Evolutionary conservation across 2,888 invertebrate genomes (phyloP).

Genomic region (Ophioninae sp.): DNA sequence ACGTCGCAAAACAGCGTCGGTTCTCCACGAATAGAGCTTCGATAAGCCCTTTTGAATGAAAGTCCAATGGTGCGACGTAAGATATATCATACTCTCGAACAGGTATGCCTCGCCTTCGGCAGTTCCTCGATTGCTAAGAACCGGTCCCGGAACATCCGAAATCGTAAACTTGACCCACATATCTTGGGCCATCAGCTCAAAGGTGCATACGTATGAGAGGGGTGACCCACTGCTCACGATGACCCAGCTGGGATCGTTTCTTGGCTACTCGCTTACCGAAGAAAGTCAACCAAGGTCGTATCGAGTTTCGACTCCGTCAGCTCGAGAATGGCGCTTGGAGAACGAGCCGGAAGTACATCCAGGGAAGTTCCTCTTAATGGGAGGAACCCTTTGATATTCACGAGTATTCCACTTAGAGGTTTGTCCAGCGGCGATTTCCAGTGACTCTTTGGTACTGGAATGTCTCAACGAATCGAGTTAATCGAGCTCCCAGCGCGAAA

Average conservation of each 20-base stretch:
- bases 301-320: neutral
- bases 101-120: slow-evolving; percentile 23
- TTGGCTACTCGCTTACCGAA: slow-evolving; percentile 33
- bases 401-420: neutral
- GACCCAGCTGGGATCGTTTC: slow-evolving; percentile 36
- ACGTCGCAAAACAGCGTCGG: neutral
- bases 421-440: neutral
- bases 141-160: slow-evolving; percentile 60
- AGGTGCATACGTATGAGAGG: slow-evolving; percentile 8
- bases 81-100: neutral
- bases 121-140: slow-evolving; percentile 32
- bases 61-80: neutral
- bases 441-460: slow-evolving; percentile 28
- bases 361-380: neutral
- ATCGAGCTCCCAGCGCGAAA: slow-evolving; percentile 3
- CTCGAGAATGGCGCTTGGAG: neutral
- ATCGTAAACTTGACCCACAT: slow-evolving; percentile 66
- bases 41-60: slow-evolving; percentile 3
- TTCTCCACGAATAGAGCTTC: neutral
- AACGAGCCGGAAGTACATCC: neutral
- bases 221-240: slow-evolving; percentile 60
- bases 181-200: slow-evolving; percentile 15
- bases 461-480: neutral
- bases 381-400: neutral
- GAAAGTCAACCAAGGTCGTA: slow-evolving; percentile 42